phyloP scores from a whole-genome alignment of 2,797 vertebrate species.

The Lycodopsis pacificus region DNA sequence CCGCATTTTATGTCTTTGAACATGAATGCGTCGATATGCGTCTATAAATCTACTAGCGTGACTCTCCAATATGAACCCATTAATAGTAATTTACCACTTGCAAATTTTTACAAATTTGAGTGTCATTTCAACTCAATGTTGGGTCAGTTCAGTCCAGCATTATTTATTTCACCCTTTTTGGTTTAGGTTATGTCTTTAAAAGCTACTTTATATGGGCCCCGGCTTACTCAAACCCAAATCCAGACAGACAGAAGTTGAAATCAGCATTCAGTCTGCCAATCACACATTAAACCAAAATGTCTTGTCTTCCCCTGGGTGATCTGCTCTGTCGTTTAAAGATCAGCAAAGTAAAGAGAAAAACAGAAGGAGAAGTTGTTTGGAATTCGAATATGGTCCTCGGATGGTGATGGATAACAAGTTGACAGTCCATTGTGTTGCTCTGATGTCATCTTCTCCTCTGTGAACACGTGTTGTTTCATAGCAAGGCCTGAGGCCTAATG shows the following conservation, averaged over 20 bases:
- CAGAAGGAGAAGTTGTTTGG: conserved; percentile 31
- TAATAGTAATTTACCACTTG: not conserved
- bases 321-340: conserved; percentile 41
- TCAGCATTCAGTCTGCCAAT: conserved; percentile 53
- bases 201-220: conserved; percentile 39
- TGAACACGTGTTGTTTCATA: conserved; percentile 31
- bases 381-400: conserved; percentile 41
- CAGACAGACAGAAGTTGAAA: conserved; percentile 43
- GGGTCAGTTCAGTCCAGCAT: not conserved
- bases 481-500: conserved; percentile 31
- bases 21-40: not conserved
- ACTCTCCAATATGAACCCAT: not conserved
- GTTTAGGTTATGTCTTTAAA: not conserved
- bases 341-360: conserved; percentile 41
- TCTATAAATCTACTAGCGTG: not conserved
- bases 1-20: not conserved
- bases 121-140: not conserved
- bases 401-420: conserved; percentile 38
- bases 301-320: conserved; percentile 27
- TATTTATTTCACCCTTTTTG: conserved; percentile 9
- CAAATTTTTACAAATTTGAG: not conserved
- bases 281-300: conserved; percentile 58
- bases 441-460: conserved; percentile 29
- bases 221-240: conserved; percentile 27
- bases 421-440: conserved; percentile 32